phyloP scores from a whole-genome alignment of 2,113 vertebrate genomes.

The Hylia prasina region DNA sequence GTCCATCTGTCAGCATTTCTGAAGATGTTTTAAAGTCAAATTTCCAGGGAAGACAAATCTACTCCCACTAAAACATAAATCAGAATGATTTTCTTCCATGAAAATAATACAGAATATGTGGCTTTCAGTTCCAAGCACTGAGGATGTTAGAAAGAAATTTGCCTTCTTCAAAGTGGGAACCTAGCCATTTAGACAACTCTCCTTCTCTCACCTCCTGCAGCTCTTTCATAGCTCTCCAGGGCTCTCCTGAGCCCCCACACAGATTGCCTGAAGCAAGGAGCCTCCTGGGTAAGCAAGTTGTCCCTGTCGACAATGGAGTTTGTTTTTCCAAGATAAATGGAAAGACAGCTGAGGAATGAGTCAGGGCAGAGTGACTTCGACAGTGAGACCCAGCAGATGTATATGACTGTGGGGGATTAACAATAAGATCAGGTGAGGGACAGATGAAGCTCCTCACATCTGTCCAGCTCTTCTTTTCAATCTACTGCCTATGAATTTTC shows the following conservation, averaged over 20 bases:
- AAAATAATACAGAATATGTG: not conserved
- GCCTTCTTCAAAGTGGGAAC: not conserved
- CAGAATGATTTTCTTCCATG: not conserved
- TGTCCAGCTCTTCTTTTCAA: not conserved
- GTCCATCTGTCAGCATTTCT: not conserved
- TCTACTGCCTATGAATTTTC: not conserved
- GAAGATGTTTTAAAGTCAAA: not conserved
- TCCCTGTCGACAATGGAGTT: rapidly evolving
- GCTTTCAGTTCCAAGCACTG: not conserved
- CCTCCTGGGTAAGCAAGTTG: not conserved
- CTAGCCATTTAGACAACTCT: not conserved
- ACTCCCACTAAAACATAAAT: not conserved
- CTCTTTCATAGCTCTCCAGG: not conserved
- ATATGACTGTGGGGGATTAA: not conserved
- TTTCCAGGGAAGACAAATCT: not conserved
- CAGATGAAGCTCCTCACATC: not conserved
- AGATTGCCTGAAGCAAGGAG: not conserved
- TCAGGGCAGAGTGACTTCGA: not conserved
- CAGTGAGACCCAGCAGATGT: not conserved
- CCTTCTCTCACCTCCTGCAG: not conserved
- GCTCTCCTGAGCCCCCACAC: not conserved
- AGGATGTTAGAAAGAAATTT: not conserved
- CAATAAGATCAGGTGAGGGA: not conserved
- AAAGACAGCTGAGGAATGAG: not conserved
- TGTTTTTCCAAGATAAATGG: not conserved